These are phyloP conservation scores for Bellardia pandia DNA, from an alignment of 2,888 invertebrate genomes.

Conservation along the genomic window DNA sequence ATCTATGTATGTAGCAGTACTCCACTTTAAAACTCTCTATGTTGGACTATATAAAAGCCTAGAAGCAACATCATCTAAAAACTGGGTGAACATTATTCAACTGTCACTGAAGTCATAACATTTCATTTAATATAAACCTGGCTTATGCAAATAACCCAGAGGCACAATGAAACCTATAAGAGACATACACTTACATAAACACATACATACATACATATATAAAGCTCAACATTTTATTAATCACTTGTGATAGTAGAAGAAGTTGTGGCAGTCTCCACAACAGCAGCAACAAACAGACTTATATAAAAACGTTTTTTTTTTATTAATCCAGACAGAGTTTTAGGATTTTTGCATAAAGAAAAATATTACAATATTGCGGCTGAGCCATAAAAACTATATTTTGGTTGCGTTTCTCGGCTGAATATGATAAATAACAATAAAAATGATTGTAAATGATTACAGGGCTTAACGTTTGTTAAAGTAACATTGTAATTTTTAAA, in stretches of 20 bases:
- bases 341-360: slow-evolving; percentile 50
- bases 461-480: slow-evolving; percentile 67
- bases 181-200: neutral
- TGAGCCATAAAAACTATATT: slow-evolving; percentile 32
- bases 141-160: slow-evolving; percentile 82
- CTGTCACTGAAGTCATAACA: slow-evolving; percentile 80
- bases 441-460: slow-evolving; percentile 72
- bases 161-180: slow-evolving; percentile 71
- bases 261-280: neutral
- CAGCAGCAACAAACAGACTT: neutral
- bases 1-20: slow-evolving; percentile 40
- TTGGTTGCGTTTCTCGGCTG: slow-evolving; percentile 38
- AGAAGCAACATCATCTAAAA: slow-evolving; percentile 73
- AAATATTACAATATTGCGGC: neutral
- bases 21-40: slow-evolving; percentile 34
- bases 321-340: slow-evolving; percentile 60
- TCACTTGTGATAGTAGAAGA: slow-evolving; percentile 74
- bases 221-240: slow-evolving; percentile 78
- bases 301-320: slow-evolving; percentile 46
- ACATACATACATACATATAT: neutral
- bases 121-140: slow-evolving; percentile 80
- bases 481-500: slow-evolving; percentile 69
- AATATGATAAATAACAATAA: slow-evolving; percentile 73
- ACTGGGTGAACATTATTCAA: slow-evolving; percentile 75
- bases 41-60: slow-evolving; percentile 59